Conservation (phyloP, 2,888 invertebrate species). For the Cabera pusaria region DNA sequence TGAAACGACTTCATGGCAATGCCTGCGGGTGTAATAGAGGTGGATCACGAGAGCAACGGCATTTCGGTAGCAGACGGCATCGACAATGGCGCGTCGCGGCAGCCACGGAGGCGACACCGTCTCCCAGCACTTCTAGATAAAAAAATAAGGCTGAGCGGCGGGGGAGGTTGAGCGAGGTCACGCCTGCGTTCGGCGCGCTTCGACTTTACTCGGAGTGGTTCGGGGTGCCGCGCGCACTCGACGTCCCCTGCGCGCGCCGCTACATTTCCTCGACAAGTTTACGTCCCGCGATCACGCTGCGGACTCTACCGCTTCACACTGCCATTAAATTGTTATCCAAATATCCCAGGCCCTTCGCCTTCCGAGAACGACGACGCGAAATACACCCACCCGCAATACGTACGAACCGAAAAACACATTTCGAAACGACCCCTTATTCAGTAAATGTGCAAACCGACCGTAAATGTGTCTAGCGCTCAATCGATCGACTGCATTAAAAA, state of each 20-base stretch:
- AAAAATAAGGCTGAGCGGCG: constrained; percentile 66
- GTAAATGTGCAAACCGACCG: constrained; percentile 53
- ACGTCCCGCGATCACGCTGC: constrained; percentile 73
- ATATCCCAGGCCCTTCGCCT: constrained; percentile 64
- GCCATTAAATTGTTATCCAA: constrained; percentile 74
- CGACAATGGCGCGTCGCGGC: constrained; percentile 42
- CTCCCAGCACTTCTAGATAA: constrained; percentile 70
- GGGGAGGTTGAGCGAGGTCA: constrained; percentile 78
- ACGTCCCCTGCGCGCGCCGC: constrained; percentile 73
- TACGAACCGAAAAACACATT: constrained; percentile 39
- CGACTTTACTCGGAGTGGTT: constrained; percentile 57
- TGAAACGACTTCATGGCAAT: constrained; percentile 33
- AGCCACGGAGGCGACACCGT: constrained; percentile 38
- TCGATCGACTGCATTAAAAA: constrained; percentile 80
- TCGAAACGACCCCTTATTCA: constrained; percentile 38
- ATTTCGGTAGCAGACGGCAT: constrained; percentile 45
- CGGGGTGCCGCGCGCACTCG: constrained; percentile 68
- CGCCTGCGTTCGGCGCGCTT: constrained; percentile 63
- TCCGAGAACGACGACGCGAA: constrained; percentile 61
- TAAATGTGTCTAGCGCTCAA: constrained; percentile 66
- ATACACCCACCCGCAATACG: constrained; percentile 44
- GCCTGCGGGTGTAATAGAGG: constrained; percentile 39
- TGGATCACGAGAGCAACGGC: constrained; percentile 45
- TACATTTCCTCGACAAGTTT: constrained; percentile 63
- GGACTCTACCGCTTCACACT: constrained; percentile 74